These are phyloP conservation scores for Nothocercus nigrocapillus DNA, from an alignment of 2,113 vertebrate species.

Conservation along the genomic window DNA sequence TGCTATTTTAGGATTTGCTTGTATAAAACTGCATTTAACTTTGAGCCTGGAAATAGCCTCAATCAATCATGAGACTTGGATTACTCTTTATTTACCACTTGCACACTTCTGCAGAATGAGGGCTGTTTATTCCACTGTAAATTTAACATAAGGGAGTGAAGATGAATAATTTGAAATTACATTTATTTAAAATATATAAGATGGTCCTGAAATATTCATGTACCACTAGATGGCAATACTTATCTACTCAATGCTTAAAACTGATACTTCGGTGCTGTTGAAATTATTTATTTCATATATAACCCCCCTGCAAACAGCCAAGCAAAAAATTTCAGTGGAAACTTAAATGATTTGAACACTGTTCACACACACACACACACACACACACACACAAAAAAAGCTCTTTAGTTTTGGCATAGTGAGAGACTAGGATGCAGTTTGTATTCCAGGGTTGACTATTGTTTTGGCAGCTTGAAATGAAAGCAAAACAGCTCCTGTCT, in stretches of 20 bases:
- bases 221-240: slow-evolving; percentile 40
- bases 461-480: not conserved
- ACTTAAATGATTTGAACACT: not conserved
- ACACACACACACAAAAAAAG: too few species aligned
- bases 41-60: not conserved
- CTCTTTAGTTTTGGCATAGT: not conserved
- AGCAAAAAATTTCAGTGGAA: not conserved
- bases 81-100: not conserved
- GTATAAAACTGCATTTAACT: not conserved
- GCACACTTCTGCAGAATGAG: not conserved
- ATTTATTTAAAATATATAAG: not conserved
- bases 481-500: not conserved
- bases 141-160: not conserved
- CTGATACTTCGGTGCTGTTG: rapidly evolving
- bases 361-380: too few species aligned
- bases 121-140: not conserved
- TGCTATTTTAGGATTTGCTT: not conserved
- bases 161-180: not conserved
- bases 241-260: not conserved
- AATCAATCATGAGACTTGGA: not conserved
- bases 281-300: not conserved
- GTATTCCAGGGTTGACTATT: not conserved
- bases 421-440: not conserved
- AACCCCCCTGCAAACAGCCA: not conserved
- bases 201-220: not conserved